Evolutionary conservation across 2,888 invertebrate species (phyloP).

Genomic region (Tenthredo livida): DNA sequence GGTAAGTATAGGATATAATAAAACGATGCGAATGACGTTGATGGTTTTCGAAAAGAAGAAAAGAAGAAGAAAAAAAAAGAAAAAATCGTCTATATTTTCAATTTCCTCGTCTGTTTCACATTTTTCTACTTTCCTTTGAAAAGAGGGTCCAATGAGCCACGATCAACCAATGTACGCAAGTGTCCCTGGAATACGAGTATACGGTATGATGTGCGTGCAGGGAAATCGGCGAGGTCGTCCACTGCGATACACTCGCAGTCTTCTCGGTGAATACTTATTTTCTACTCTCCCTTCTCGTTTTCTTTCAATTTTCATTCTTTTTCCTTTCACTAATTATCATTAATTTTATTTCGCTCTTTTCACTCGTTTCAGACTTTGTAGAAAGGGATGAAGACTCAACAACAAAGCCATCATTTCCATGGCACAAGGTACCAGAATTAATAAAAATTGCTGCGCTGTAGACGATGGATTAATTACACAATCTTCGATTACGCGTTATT

Average conservation of each 20-base stretch:
- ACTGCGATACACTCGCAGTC: constrained; percentile 78
- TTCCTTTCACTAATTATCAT: background rate
- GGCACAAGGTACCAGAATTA: constrained; percentile 88
- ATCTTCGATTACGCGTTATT: background rate
- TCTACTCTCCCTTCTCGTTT: background rate
- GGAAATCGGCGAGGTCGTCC: constrained; percentile 77
- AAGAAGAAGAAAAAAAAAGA: too few species aligned
- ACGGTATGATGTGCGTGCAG: constrained; percentile 95
- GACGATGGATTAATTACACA: constrained; percentile 79
- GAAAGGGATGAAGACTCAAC: constrained; percentile 69
- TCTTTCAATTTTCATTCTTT: too few species aligned
- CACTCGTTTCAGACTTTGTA: background rate
- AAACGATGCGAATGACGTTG: background rate
- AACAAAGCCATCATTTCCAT: constrained; percentile 88
- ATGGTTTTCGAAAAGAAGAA: background rate
- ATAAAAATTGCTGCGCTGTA: constrained; percentile 84
- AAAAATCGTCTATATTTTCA: background rate
- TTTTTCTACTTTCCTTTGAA: constrained; percentile 57
- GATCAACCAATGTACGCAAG: constrained; percentile 96
- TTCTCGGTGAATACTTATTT: constrained; percentile 69
- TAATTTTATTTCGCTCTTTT: background rate
- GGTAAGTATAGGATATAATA: constrained; percentile 84
- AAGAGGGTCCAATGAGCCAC: constrained; percentile 96
- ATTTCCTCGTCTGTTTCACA: constrained; percentile 19
- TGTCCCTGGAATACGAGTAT: constrained; percentile 95